Conservation (phyloP, 2,797 vertebrate genomes). For the Chrysocyon brachyurus region DNA sequence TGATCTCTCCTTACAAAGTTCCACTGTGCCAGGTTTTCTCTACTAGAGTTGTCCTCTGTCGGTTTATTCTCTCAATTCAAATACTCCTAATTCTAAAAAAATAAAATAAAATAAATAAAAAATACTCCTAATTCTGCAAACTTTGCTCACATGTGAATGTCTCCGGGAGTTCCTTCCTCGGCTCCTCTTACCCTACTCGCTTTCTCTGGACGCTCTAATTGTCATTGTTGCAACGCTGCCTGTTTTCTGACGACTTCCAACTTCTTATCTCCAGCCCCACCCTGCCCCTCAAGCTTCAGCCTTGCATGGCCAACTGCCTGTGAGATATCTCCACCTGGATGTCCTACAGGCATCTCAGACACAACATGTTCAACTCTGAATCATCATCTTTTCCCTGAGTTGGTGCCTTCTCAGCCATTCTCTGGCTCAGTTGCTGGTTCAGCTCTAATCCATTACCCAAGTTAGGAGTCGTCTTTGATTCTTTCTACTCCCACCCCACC, state of each 20-base stretch:
- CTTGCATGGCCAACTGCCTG: not conserved
- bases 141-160: not conserved
- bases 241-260: constrained; percentile 19
- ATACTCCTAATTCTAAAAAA: not conserved
- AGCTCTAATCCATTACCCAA: constrained; percentile 5
- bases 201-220: constrained; percentile 15
- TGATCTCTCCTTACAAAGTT: not conserved
- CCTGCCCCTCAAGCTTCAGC: constrained; percentile 18
- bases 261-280: constrained; percentile 31
- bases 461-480: constrained; percentile 43
- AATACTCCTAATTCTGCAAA: not conserved
- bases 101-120: too few relatives aligned
- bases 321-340: constrained; percentile 40
- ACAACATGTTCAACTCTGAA: constrained; percentile 58
- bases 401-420: not conserved
- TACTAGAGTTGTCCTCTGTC: not conserved
- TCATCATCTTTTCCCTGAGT: constrained; percentile 42
- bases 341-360: constrained; percentile 59
- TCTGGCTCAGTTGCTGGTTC: constrained; percentile 7
- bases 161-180: not conserved
- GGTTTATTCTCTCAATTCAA: not conserved
- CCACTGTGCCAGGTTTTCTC: not conserved
- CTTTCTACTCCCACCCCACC: not conserved
- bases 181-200: not conserved
- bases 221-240: not conserved